Conservation (phyloP, 2,113 vertebrate species). For the Eira barbara region DNA sequence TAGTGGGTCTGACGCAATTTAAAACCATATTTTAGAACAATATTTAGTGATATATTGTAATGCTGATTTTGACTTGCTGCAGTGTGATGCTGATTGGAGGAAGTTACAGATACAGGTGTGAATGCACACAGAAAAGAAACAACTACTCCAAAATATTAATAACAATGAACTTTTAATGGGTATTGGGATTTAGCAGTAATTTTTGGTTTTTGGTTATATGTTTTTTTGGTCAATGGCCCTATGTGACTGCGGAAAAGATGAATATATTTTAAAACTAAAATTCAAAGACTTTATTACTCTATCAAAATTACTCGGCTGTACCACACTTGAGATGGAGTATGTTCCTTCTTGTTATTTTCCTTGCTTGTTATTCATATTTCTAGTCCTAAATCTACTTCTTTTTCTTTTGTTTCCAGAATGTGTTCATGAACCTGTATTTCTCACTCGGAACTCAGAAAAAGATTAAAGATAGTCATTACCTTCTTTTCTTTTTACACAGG, state of each 20-base stretch:
- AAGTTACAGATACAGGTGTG: not conserved
- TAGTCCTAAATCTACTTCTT: not conserved
- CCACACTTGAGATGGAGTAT: not conserved
- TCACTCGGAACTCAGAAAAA: constrained; percentile 40
- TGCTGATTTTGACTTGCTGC: not conserved
- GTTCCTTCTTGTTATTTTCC: not conserved
- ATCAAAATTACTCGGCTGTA: not conserved
- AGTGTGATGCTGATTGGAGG: not conserved
- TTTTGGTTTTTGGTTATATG: not conserved
- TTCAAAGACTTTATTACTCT: not conserved
- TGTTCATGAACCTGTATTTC: constrained; percentile 10
- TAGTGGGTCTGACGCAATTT: not conserved
- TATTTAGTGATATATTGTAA: not conserved
- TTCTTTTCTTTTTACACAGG: not conserved
- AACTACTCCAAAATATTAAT: not conserved
- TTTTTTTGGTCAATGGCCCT: not conserved
- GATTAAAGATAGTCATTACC: not conserved
- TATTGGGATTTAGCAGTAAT: not conserved
- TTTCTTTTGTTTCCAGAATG: not conserved
- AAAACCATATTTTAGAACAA: not conserved
- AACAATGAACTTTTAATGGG: not conserved
- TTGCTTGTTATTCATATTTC: not conserved
- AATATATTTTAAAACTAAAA: not conserved
- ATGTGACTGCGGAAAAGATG: not conserved
- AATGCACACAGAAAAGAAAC: not conserved